Evolutionary conservation across 2,113 vertebrate genomes (phyloP).

Genomic region (Hippocampus comes): DNA sequence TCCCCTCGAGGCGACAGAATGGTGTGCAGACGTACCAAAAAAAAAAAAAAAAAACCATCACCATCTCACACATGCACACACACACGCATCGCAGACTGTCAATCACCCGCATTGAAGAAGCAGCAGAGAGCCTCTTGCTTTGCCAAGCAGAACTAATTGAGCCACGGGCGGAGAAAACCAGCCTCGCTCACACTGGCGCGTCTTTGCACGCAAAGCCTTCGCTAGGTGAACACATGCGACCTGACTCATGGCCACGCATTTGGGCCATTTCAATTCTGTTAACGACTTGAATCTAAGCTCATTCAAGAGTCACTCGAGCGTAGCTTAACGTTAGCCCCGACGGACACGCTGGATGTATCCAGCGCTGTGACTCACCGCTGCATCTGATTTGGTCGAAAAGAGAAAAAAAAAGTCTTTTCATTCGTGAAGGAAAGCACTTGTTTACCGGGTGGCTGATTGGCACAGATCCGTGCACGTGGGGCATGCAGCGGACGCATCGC

Average conservation of each 20-base stretch:
- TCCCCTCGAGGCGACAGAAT: slow-evolving; percentile 5
- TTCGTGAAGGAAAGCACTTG: too few species aligned
- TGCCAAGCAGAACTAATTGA: slow-evolving; percentile 57
- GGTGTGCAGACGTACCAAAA: not conserved
- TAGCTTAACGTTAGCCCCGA: not conserved
- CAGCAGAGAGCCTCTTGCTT: slow-evolving; percentile 46
- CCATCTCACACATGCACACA: not conserved
- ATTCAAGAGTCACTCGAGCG: not conserved
- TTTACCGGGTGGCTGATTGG: too few species aligned
- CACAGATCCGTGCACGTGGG: too few species aligned
- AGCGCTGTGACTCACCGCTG: too few species aligned
- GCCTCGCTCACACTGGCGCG: slow-evolving; percentile 5
- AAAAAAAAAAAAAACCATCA: not conserved
- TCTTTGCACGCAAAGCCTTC: slow-evolving; percentile 35
- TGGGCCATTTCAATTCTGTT: slow-evolving; percentile 1
- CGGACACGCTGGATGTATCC: too few species aligned
- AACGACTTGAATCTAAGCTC: not conserved
- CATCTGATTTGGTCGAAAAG: too few species aligned
- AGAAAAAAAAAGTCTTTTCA: too few species aligned
- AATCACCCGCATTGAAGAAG: slow-evolving; percentile 30
- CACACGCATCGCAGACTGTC: slow-evolving; percentile 25
- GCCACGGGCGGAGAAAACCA: slow-evolving; percentile 38
- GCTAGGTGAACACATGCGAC: slow-evolving; percentile 37
- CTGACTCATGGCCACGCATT: slow-evolving; percentile 31
- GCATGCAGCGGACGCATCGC: too few species aligned